Evolutionary conservation across 2,113 vertebrate species (phyloP).

Genomic region (Daphoenositta chrysoptera): DNA sequence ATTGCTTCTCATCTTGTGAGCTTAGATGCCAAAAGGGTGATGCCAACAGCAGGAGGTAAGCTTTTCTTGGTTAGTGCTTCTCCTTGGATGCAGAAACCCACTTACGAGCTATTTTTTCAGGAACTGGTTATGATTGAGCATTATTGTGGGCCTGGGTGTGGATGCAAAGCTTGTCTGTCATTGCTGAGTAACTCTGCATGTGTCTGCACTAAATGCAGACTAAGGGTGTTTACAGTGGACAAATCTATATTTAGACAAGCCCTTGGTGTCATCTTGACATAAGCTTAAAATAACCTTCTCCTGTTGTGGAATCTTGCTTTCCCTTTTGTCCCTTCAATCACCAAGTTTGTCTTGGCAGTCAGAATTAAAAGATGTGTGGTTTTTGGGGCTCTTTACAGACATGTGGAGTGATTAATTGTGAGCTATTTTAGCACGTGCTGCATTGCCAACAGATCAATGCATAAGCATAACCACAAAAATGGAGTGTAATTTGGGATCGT

Average conservation of each 20-base stretch:
- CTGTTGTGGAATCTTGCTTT: not conserved
- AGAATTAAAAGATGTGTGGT: not conserved
- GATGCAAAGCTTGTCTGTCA: not conserved
- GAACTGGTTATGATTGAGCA: not conserved
- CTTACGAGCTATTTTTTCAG: not conserved
- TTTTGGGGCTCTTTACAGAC: not conserved
- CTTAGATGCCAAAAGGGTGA: not conserved
- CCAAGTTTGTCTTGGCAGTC: not conserved
- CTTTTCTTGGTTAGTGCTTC: not conserved
- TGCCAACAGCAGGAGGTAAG: not conserved
- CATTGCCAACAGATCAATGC: not conserved
- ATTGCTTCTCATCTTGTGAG: not conserved
- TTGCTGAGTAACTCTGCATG: not conserved
- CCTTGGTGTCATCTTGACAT: not conserved
- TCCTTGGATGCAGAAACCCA: not conserved
- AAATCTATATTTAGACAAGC: constrained; percentile 39
- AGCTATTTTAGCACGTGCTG: not conserved
- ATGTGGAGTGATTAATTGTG: not conserved
- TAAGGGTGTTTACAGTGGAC: constrained; percentile 24
- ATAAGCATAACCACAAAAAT: not conserved
- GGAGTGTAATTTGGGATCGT: not conserved
- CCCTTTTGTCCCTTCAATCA: not conserved
- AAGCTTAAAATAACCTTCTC: constrained; percentile 24
- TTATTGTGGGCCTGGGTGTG: not conserved
- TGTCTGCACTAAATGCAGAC: not conserved